Percentiles rank a stretch among this genome's conserved stretches.
These are phyloP conservation scores for Monomorium pharaonis DNA, from an alignment of 1,140 invertebrate species.

Conservation along the genomic window DNA sequence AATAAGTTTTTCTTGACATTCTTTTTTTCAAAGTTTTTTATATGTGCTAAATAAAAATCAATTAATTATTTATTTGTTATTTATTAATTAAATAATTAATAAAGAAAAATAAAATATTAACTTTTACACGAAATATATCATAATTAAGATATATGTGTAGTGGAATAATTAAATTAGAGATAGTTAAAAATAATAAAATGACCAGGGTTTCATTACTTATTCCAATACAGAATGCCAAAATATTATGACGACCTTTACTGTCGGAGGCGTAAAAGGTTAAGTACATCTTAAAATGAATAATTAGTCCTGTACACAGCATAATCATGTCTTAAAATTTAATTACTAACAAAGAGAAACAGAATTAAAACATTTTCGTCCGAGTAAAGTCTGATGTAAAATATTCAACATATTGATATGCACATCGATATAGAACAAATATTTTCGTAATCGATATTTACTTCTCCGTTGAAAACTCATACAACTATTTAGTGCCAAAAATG, in stretches of 20 bases:
- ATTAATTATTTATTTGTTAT: too few relatives aligned
- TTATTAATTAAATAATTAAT: too few relatives aligned
- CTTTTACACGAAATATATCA: neutral
- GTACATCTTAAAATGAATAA: neutral
- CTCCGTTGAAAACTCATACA: neutral
- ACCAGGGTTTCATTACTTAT: neutral
- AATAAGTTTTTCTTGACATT: neutral
- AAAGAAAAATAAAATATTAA: neutral
- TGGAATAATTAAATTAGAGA: neutral
- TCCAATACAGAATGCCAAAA: neutral
- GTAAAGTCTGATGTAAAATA: neutral
- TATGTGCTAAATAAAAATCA: neutral
- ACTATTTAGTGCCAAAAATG: neutral
- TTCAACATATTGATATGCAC: neutral
- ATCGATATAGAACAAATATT: neutral
- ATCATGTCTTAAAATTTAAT: neutral
- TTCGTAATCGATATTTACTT: neutral
- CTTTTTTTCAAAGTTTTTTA: neutral
- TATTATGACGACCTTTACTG: neutral
- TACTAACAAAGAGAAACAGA: neutral
- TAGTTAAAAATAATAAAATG: neutral
- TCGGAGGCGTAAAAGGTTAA: neutral
- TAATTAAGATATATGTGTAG: neutral
- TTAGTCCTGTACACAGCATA: neutral
- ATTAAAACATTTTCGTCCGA: neutral